These are phyloP conservation scores for Platycheirus rosarum DNA, from an alignment of 2,888 invertebrate species.

Conservation along the genomic window DNA sequence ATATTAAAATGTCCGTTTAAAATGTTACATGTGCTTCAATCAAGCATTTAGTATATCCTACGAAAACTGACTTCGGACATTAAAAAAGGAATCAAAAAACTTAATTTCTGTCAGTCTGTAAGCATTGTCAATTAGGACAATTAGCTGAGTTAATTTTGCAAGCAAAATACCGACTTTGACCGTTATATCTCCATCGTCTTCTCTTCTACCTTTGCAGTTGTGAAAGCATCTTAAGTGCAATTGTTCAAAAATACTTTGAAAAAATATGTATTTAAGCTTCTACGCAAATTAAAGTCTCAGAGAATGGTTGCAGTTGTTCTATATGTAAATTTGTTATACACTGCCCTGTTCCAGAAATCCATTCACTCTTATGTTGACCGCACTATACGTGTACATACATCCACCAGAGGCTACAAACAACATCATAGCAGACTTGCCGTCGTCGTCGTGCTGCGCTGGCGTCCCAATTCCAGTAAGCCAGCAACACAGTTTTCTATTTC, in stretches of 20 bases:
- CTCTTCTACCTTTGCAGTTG: slow-evolving; percentile 5
- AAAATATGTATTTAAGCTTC: slow-evolving; percentile 20
- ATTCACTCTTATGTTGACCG: slow-evolving; percentile 49
- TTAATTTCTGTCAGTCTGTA: no score
- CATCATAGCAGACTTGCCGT: slow-evolving; percentile 51
- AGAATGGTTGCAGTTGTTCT: neutral
- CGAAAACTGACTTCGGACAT: no score
- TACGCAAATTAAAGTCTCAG: slow-evolving; percentile 32
- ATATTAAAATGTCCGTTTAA: no score
- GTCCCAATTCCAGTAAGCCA: slow-evolving; percentile 36
- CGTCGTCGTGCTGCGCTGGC: slow-evolving; percentile 31
- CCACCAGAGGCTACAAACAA: slow-evolving; percentile 32
- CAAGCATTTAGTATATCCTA: no score
- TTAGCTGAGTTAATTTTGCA: no score
- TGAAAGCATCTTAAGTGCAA: slow-evolving; percentile 38
- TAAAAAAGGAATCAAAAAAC: no score
- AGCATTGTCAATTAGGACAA: slow-evolving; percentile 21
- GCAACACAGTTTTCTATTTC: slow-evolving; percentile 59
- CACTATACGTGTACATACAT: slow-evolving; percentile 19
- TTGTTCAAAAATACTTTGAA: slow-evolving; percentile 19
- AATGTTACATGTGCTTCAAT: no score
- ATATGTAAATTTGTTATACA: slow-evolving; percentile 24
- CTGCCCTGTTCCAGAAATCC: slow-evolving; percentile 38
- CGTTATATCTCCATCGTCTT: slow-evolving; percentile 11
- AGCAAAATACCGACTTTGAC: no score